Conservation (phyloP, 2,113 vertebrate genomes). For the Mionectes macconnelli region DNA sequence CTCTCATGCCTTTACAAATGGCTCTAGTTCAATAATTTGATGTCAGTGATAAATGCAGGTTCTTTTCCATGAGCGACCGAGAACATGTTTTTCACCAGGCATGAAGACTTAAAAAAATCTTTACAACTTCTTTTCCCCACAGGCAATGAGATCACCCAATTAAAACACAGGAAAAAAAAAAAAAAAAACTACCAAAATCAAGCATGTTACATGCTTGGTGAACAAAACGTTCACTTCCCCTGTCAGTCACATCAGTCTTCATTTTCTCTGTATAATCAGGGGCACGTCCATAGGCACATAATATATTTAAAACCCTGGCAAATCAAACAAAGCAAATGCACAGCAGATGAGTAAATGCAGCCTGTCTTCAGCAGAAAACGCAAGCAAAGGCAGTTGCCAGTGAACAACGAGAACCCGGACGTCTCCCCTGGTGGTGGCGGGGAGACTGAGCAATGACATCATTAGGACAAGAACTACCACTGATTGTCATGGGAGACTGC, state of each 20-base stretch:
- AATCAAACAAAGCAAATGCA: background rate
- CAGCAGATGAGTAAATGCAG: background rate
- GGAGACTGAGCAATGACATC: background rate
- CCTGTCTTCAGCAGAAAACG: background rate
- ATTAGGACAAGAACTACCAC: background rate
- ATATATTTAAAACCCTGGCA: background rate
- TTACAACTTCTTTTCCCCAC: background rate
- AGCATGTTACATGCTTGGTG: background rate
- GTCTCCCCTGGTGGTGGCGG: background rate
- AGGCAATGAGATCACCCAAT: background rate
- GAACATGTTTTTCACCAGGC: background rate
- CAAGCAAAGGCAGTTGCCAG: background rate
- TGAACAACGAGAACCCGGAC: rapidly evolving
- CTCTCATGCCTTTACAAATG: background rate
- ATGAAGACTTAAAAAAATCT: background rate
- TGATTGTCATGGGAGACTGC: background rate
- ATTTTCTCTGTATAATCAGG: background rate
- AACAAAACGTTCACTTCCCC: background rate
- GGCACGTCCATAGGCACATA: background rate
- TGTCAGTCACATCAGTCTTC: background rate
- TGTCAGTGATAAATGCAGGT: rapidly evolving
- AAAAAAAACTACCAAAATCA: background rate
- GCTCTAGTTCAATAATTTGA: background rate
- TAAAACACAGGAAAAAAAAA: background rate
- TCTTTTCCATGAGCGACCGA: background rate